Base-by-base conservation (phyloP, 2,888 invertebrate species). In the Lasioglossum marginatum region DNA sequence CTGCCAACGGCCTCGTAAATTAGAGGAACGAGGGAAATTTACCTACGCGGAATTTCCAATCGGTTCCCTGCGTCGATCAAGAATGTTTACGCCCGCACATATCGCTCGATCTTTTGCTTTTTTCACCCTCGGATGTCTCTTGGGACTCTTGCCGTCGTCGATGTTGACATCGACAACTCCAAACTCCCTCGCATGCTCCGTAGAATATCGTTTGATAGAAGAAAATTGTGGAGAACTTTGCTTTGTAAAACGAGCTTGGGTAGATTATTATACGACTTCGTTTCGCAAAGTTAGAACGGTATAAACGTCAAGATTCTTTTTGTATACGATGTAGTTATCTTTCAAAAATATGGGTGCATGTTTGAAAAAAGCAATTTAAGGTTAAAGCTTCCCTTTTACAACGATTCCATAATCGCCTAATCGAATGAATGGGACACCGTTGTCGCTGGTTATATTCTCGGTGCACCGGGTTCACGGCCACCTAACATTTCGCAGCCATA, bases 1-100 rank as follows among this genome's bases (percentile, higher is more conserved):
- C 37, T 34, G 82, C 72, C 68, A 76, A 76, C 82, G 34, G 63
- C n/a, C 82, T 77, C 72, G 83, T 82, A 81, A 83, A 83, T 83
- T 83, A 83, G 66, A 77, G 73, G 72, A 77, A 48, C 37, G 66
- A 19, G 71, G 19, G 23, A 66, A 34, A 40, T 70, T 57, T 74
- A 43, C 23, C 60, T 70, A 19, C 72, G 34, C 31, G n/a, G 71
- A 57, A 83, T 82, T 82, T 76, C 70, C 83, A 71, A 71, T 63
- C 81, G 68, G 52, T 74, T 27, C 2, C 14, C 19, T 2, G 66
- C n/a, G 10, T 37, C 16, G 23, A n/a, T 45, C 16, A 14, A 77
- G 43, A 74, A 19, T 57, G 70, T 79, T 81, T 45, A 34, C 81
- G n/a, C 23, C 60, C n/a, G 23, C 70, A 43, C 43, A 40, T 31